Evolutionary conservation across 1,140 invertebrate genomes (phyloP).

Genomic region (Semibalanus balanoides): DNA sequence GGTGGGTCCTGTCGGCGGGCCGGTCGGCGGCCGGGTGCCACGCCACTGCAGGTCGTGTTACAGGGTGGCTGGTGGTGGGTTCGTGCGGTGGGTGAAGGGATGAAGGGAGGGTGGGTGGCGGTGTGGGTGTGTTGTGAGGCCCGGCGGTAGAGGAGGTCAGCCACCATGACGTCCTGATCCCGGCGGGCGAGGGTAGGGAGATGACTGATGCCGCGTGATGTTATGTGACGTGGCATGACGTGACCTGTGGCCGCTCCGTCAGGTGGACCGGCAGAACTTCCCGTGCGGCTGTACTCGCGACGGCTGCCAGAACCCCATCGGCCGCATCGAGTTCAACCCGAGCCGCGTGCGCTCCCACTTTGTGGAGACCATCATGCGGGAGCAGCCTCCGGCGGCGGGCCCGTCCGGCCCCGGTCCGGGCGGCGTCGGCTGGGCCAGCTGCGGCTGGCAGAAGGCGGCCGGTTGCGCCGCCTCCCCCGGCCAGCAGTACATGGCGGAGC

Average conservation of each 20-base stretch:
- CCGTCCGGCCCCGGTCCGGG: not conserved
- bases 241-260: constrained; percentile 7
- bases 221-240: too few species aligned
- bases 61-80: too few species aligned
- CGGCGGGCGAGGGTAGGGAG: too few species aligned
- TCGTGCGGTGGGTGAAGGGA: too few species aligned
- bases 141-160: too few species aligned
- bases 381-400: not conserved
- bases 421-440: not conserved
- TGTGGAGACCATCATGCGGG: constrained; percentile 86
- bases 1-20: constrained; percentile 34
- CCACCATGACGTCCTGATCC: too few species aligned
- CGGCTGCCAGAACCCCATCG: constrained; percentile 80
- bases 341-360: constrained; percentile 92
- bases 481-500: not conserved
- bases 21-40: too few species aligned
- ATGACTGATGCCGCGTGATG: too few species aligned
- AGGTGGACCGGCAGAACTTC: constrained; percentile 86
- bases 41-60: too few species aligned
- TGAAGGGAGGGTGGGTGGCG: too few species aligned
- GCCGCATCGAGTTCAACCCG: constrained; percentile 91
- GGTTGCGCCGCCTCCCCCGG: not conserved
- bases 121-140: too few species aligned
- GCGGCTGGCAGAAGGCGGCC: not conserved
- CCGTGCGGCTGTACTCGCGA: constrained; percentile 91